Conservation (phyloP, 2,888 invertebrate species). For the Agrilus cyanescens region DNA sequence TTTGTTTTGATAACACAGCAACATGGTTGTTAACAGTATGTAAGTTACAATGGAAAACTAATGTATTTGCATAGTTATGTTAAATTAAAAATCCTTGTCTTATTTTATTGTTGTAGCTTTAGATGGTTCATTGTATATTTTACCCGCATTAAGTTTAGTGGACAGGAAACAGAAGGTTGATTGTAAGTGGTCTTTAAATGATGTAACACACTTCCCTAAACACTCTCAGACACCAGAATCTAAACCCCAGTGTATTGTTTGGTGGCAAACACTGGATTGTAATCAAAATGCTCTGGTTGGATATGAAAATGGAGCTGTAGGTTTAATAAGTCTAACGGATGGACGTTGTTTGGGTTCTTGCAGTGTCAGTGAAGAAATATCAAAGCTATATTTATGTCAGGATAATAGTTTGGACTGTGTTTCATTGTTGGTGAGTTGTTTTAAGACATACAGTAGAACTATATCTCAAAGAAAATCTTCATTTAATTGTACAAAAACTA, state of each 20-base stretch:
- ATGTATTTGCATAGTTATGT: neutral
- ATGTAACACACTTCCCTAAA: conserved; percentile 41
- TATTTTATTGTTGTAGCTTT: conserved; percentile 34
- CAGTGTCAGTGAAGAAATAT: conserved; percentile 50
- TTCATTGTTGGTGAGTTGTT: conserved; percentile 49
- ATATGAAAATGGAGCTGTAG: conserved; percentile 49
- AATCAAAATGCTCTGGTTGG: conserved; percentile 59
- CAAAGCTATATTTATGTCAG: conserved; percentile 54
- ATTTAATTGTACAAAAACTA: too few species aligned
- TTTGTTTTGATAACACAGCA: conserved; percentile 77
- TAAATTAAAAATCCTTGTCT: neutral
- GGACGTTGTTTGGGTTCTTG: conserved; percentile 56
- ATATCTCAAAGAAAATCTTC: too few species aligned
- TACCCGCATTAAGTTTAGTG: conserved; percentile 47
- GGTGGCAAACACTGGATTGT: conserved; percentile 68
- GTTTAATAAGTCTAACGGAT: conserved; percentile 55
- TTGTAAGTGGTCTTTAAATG: conserved; percentile 46
- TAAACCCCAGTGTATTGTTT: conserved; percentile 51
- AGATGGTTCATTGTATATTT: conserved; percentile 48
- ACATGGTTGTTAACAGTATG: conserved; percentile 59
- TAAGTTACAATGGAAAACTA: conserved; percentile 27
- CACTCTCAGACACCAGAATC: conserved; percentile 28
- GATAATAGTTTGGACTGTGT: conserved; percentile 56
- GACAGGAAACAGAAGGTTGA: conserved; percentile 42
- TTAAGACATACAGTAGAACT: too few species aligned